Evolutionary conservation across 1,140 invertebrate genomes (phyloP), one percentile per base, ranked within the genome.

Genomic region (Ceratitis capitata): DNA sequence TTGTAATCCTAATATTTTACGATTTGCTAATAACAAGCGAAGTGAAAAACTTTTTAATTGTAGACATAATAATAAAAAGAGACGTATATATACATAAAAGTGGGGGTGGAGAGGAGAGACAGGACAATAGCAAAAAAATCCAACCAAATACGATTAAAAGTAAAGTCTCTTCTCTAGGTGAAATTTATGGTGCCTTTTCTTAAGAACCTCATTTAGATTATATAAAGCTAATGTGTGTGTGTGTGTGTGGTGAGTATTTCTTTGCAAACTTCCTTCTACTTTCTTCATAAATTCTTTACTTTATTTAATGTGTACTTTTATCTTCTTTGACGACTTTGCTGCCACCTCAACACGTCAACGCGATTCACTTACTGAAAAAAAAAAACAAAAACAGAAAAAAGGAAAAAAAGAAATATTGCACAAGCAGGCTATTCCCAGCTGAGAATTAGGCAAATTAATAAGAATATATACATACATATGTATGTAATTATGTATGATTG

Each of bases 281-380:
- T n/a, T n/a, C n/a, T n/a, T 23, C 51, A 4, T 56, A n/a, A n/a
- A n/a, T 5, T 56, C 16, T 35, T 35, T 39, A 69, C 32, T 69
- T 35, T 69, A 19, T 19, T 69, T 69, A 69, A 69, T 69, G 61
- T 35, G 61, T 12, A 39, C 61, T 69, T 69, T 69, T 69, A 69
- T 69, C 61, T 69, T 39, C 32, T 69, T 16, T n/a, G n/a, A n/a
- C n/a, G n/a, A n/a, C n/a, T n/a, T n/a, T 69, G 29, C 32, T 69
- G 61, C 61, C 32, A 69, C 61, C 61, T 69, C 32, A 35, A 69
- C 61, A 35, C 39, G 61, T 69, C 61, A 69, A 16, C 61, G 14
- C 14, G 14, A 12, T 69, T 69, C 61, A 32, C 61, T 69, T 32
- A 69, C 39, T 39, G 61, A 32, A 29, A 69, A 5, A 14, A 29